phyloP scores from a whole-genome alignment of 30 jellyfish, hydroid and myxozoan species.

The Hydractinia echinata region DNA sequence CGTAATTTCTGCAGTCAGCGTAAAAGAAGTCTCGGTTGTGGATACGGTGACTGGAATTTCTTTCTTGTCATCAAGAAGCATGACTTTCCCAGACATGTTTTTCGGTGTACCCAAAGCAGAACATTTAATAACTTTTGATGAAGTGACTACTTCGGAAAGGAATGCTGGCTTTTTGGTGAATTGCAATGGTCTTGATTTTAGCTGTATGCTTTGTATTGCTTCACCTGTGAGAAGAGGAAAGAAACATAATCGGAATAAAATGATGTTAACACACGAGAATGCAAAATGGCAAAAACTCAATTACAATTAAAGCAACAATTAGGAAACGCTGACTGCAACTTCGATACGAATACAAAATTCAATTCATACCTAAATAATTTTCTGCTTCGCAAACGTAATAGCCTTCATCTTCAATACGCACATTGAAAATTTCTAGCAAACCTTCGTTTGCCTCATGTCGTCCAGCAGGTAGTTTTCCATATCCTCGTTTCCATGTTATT shows the following conservation, averaged over 20 bases:
- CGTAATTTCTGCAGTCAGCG: neutral
- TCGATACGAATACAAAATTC: too few species aligned
- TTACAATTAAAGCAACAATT: too few species aligned
- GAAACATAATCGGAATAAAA: too few species aligned
- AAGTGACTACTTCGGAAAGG: neutral
- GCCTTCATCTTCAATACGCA: slow-evolving; percentile 31
- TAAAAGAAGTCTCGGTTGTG: neutral
- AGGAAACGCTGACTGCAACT: too few species aligned
- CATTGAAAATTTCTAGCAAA: neutral
- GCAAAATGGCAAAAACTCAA: too few species aligned
- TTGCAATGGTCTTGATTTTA: slow-evolving; percentile 17
- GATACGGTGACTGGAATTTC: neutral
- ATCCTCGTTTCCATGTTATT: slow-evolving; percentile 30
- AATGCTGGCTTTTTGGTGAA: neutral
- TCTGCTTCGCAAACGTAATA: slow-evolving; percentile 28
- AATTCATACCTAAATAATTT: slow-evolving; percentile 22
- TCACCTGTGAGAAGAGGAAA: slow-evolving; percentile 4
- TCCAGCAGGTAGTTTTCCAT: slow-evolving; percentile 22
- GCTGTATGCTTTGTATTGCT: neutral
- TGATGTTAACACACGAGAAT: too few species aligned
- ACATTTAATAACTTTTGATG: slow-evolving; percentile 5
- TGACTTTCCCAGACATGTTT: slow-evolving; percentile 13
- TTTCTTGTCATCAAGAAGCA: neutral
- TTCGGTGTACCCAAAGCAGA: slow-evolving; percentile 7
- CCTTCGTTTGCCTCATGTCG: neutral